Conservation (phyloP, 2,797 vertebrate species). For the Arrhamphus sclerolepis region DNA sequence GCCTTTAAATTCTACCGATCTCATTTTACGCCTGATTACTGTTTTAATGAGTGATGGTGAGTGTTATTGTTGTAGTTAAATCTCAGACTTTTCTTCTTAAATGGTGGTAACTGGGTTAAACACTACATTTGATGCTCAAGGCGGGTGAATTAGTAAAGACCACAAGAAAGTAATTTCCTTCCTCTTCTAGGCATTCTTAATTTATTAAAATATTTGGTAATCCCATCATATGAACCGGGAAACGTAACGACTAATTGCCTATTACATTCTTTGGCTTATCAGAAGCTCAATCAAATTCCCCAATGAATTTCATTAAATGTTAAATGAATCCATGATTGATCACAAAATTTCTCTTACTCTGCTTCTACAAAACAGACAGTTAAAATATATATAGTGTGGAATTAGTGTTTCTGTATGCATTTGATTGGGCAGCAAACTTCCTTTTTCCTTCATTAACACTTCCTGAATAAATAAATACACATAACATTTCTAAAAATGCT, state of each 20-base stretch:
- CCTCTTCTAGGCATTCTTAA: slow-evolving; percentile 63
- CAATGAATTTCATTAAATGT: slow-evolving; percentile 63
- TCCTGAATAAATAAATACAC: too few species aligned
- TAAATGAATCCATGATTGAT: slow-evolving; percentile 63
- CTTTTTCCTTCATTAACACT: background rate
- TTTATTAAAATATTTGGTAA: slow-evolving; percentile 67
- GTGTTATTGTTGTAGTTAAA: slow-evolving; percentile 86
- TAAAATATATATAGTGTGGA: slow-evolving; percentile 48
- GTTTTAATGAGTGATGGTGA: slow-evolving; percentile 95
- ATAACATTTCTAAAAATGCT: slow-evolving; percentile 11
- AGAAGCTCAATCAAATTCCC: slow-evolving; percentile 48
- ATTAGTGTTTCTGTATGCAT: background rate
- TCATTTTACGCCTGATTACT: slow-evolving; percentile 96
- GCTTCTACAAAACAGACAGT: slow-evolving; percentile 43
- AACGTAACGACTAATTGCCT: slow-evolving; percentile 65
- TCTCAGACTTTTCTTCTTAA: slow-evolving; percentile 85
- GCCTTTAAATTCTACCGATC: slow-evolving; percentile 92
- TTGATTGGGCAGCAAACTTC: background rate
- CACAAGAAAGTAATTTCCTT: slow-evolving; percentile 82
- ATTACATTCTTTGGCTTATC: slow-evolving; percentile 54
- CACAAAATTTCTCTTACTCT: slow-evolving; percentile 37
- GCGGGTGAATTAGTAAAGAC: slow-evolving; percentile 78
- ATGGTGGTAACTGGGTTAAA: slow-evolving; percentile 83
- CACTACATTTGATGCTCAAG: slow-evolving; percentile 87
- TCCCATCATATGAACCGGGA: slow-evolving; percentile 42